Evolutionary conservation across 2,888 invertebrate species (phyloP), one percentile per base, ranked within the genome.

Genomic region (Coelogynopora nodosa): DNA sequence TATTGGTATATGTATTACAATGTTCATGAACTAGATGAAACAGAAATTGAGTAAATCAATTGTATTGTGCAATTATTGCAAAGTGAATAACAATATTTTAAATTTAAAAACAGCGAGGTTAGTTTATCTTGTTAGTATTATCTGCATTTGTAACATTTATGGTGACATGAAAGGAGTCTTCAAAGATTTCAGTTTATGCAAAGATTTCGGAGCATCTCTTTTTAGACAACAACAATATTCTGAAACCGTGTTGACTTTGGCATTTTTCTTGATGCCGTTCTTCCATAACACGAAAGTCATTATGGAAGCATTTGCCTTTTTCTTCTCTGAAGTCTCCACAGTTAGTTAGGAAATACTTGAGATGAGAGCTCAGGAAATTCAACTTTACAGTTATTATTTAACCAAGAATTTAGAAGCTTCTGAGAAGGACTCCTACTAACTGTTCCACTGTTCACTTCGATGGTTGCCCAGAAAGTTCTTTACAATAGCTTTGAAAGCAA

Each of bases 401-500:
- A 49, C 49, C 49, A 49, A 49, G 49, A 49, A 49, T 49, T 49
- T 49, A 18, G 49, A 49, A 49, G 49, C 49, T 49, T 49, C 49
- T 49, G 49, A 49, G 49, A 18, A 10, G 49, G 49, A 10, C 49
- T 49, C 18, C 18, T 18, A 49, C 49, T 10, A 49, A 5, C 5
- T 49, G 49, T 49, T 49, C 49, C 18, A 49, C 49, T 49, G 49
- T 49, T 49, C 49, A 5, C 49, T 49, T 49, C 18, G 18, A 49
- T 10, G 18, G 49, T 49, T 49, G 49, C 18, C 49, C 49, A 49
- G 49, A 27, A 80, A 80, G 29, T 80, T 80, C 27, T 80, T 67
- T n/a, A 67, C 67, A 67, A 67, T 67, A n/a, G 10, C n/a, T 67
- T 80, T 80, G 80, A 80, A 80, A 80, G 80, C 80, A 80, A 26